These are phyloP conservation scores for Ormyrus labotus DNA, from an alignment of 2,888 invertebrate species.

Conservation along the genomic window DNA sequence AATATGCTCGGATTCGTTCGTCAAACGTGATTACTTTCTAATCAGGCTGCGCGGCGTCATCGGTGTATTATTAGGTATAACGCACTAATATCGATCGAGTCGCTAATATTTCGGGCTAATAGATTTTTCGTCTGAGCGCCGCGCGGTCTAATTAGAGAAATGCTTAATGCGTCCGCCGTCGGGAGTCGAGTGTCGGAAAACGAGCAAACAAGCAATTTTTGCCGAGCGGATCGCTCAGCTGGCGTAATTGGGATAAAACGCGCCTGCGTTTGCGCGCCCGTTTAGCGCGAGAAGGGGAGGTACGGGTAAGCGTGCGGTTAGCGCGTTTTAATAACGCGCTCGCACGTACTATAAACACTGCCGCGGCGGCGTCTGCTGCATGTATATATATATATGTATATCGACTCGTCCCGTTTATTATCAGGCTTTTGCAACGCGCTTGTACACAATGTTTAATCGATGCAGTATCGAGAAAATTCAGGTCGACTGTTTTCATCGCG, in stretches of 20 bases:
- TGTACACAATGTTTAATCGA: slow-evolving; percentile 43
- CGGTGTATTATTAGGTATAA: too few relatives aligned
- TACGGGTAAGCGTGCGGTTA: neutral
- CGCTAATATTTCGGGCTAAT: too few relatives aligned
- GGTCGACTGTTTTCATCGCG: slow-evolving; percentile 39
- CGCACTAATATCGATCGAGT: too few relatives aligned
- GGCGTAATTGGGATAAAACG: slow-evolving; percentile 33
- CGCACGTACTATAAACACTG: slow-evolving; percentile 2
- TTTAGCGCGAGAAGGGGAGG: neutral
- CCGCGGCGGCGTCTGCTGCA: neutral
- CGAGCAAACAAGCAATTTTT: too few relatives aligned
- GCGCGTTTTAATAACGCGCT: slow-evolving; percentile 27
- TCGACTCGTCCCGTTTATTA: slow-evolving; percentile 37
- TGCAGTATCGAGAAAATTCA: slow-evolving; percentile 39
- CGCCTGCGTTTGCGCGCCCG: neutral
- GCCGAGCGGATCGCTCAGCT: too few relatives aligned
- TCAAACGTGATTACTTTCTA: too few relatives aligned
- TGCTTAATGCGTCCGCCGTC: too few relatives aligned
- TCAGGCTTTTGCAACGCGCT: neutral
- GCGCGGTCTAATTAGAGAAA: too few relatives aligned
- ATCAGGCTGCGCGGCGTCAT: too few relatives aligned
- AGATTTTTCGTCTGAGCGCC: too few relatives aligned
- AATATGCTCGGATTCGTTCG: too few relatives aligned
- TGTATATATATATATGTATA: neutral
- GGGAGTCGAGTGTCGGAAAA: too few relatives aligned